Base-by-base conservation (phyloP, 2,888 invertebrate species). In the Protodeltote pygarga region DNA sequence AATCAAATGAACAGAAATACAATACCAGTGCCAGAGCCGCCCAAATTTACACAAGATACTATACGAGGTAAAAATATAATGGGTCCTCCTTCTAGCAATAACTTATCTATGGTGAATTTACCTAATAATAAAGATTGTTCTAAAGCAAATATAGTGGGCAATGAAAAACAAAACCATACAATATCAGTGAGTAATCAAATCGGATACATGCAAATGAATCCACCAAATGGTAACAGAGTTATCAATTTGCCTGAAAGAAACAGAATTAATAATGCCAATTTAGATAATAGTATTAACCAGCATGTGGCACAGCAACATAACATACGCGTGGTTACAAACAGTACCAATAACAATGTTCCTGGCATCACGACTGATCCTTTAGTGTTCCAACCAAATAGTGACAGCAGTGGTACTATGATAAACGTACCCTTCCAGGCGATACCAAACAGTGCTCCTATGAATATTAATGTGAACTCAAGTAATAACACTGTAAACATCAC, bases 341-440 rank as follows among this genome's bases (percentile, higher is more conserved):
- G 83, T 48, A 75, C 54, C 21, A 89, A 71, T 41, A 88, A 57
- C 42, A 89, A 79, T 55, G 87, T 87, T 6, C 60, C 81, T 13
- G 80, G 81, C 3, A 83, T 88, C 13, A 67, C 79, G 17, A 51
- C 82, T 17, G 92, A 91, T 25, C 79, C 92, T 11, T 55, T 90
- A 40, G 69, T 83, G 6, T 91, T 88, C 71, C 91, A 92, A 68
- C 92, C 89, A 63, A 90, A 87, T 62, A 81, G 65, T 41, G 92
- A 91, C 71, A 85, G 73, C 35, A 86, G 68, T 45, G 77, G 87
- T 15, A 92, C 92, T 13, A 92, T 92, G 83, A 92, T 92, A 34
- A 92, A 92, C 62, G 89, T 92, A 17, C 92, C 92, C 0, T 92
- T 92, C 75, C 92, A 92, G 75, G 85, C 91, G 2, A 91, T 92